A percentile compares a stretch with the other conserved stretches of the same genome.
Conservation (phyloP, 2,888 invertebrate species). For the Zygothrica quintamaculata region DNA sequence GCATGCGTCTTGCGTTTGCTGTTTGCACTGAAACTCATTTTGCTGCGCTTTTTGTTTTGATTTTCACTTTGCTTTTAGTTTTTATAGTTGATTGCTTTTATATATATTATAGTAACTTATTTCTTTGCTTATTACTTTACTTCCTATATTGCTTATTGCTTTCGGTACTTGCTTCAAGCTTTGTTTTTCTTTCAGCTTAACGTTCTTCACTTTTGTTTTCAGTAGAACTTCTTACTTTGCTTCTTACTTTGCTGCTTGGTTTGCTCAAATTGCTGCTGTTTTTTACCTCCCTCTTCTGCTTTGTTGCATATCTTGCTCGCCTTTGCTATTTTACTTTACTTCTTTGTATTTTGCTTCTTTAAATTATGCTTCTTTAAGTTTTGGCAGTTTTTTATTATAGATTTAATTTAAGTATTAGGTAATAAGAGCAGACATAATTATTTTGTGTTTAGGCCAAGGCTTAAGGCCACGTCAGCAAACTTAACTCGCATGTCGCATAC, state of each 20-base stretch:
- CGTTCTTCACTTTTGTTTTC: neutral
- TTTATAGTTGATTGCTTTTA: no score
- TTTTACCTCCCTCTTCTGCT: neutral
- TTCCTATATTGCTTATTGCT: neutral
- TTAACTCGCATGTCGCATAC: conserved; percentile 26
- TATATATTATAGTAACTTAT: neutral
- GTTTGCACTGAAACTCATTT: no score
- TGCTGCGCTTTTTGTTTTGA: no score
- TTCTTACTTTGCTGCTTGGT: neutral
- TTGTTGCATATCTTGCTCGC: neutral
- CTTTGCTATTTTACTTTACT: no score
- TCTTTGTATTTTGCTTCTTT: no score
- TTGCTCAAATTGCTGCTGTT: no score
- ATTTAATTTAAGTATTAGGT: no score
- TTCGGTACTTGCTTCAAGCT: neutral
- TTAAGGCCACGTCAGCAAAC: neutral
- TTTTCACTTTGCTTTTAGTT: no score
- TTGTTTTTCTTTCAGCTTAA: neutral
- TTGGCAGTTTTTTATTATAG: no score
- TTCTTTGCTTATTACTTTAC: neutral
- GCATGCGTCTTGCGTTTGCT: no score
- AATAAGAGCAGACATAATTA: neutral
- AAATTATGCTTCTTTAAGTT: no score
- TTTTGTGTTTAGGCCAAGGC: neutral
- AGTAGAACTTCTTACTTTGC: neutral